These are phyloP conservation scores for Cherax destructor DNA, from an alignment of 1,140 invertebrate species.

Conservation along the genomic window DNA sequence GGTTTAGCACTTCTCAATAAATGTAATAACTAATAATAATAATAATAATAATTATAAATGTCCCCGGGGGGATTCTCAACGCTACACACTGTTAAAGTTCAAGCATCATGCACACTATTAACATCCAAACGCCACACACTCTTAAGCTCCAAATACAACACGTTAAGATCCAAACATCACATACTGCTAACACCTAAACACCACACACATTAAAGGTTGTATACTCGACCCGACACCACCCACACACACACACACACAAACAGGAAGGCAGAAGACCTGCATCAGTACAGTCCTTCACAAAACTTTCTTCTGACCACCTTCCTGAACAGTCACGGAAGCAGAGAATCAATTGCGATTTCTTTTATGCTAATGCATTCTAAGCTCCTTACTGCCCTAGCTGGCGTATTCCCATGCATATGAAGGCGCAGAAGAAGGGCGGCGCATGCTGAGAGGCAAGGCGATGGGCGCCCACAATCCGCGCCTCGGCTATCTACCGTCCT, in stretches of 20 bases:
- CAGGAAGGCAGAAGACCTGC: too few species aligned
- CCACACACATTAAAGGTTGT: too few species aligned
- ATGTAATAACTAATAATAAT: too few species aligned
- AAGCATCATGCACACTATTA: too few species aligned
- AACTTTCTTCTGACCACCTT: background rate
- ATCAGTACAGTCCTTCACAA: background rate
- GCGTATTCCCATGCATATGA: background rate
- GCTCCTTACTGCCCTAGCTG: background rate
- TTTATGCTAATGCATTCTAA: background rate
- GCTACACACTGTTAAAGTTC: too few species aligned
- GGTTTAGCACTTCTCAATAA: too few species aligned
- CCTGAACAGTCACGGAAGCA: background rate
- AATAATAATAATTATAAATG: too few species aligned
- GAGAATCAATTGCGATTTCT: background rate
- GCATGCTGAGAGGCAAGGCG: background rate
- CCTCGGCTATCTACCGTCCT: background rate
- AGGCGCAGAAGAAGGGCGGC: background rate
- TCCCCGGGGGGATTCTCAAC: too few species aligned
- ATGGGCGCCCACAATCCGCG: conserved; percentile 20
- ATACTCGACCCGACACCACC: background rate
- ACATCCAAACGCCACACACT: too few species aligned
- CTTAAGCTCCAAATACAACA: too few species aligned
- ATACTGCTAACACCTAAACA: too few species aligned
- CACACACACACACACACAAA: background rate
- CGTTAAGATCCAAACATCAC: too few species aligned